Percentiles rank a stretch among this genome's conserved stretches.
Conservation (phyloP, 2,113 vertebrate genomes). For the Vulpes ferrilata region DNA sequence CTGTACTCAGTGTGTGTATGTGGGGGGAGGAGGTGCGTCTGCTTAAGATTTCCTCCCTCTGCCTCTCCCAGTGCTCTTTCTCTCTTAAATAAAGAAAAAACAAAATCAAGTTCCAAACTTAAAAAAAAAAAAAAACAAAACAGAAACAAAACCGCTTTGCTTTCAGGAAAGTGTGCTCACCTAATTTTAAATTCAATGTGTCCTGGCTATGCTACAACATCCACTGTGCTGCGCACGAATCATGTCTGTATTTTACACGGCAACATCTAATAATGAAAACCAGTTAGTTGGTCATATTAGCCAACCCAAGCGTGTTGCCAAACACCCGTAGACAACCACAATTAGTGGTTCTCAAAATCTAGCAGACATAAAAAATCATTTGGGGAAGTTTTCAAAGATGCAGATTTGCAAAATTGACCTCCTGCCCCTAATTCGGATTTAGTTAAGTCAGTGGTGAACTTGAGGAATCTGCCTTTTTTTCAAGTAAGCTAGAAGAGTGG, state of each 20-base stretch:
- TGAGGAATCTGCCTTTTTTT: not conserved
- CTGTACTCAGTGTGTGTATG: no score
- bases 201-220: not conserved
- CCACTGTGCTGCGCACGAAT: not conserved
- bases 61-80: not conserved
- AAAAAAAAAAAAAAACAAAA: not conserved
- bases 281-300: not conserved
- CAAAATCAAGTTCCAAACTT: not conserved
- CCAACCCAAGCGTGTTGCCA: not conserved
- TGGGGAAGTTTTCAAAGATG: not conserved
- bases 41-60: not conserved
- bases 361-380: not conserved
- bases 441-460: not conserved
- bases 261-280: not conserved
- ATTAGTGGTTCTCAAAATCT: constrained; percentile 6
- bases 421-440: not conserved
- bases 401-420: not conserved
- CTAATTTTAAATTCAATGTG: not conserved
- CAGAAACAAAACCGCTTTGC: not conserved
- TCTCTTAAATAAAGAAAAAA: not conserved
- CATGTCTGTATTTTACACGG: not conserved
- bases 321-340: not conserved
- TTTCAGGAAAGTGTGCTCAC: not conserved
- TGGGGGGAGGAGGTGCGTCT: not conserved
- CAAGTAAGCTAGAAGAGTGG: not conserved